These are phyloP conservation scores for Pteria penguin DNA, from an alignment of 2,888 invertebrate genomes.

Conservation along the genomic window DNA sequence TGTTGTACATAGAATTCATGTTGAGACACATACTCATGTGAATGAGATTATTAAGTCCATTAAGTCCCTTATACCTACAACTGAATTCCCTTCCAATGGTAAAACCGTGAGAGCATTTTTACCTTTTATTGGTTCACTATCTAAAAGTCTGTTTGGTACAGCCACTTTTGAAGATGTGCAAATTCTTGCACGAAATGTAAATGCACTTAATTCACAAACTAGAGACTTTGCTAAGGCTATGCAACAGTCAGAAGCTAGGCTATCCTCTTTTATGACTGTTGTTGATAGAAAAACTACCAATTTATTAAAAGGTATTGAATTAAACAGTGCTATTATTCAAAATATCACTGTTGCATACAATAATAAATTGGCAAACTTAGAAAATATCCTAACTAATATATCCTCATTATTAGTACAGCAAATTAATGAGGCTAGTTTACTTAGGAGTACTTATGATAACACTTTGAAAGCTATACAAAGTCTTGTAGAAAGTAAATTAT, in stretches of 20 bases:
- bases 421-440: constrained; percentile 2
- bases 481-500: constrained; percentile 6
- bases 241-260: background rate
- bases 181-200: constrained; percentile 6
- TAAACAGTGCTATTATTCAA: background rate
- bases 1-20: constrained; percentile 1
- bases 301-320: constrained; percentile 1
- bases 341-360: background rate
- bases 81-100: background rate
- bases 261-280: constrained; percentile 1
- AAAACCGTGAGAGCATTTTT: background rate
- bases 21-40: constrained; percentile 4
- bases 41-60: constrained; percentile 15
- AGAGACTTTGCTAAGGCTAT: constrained; percentile 7
- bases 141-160: constrained; percentile 1
- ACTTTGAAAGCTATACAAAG: background rate
- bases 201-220: constrained; percentile 6
- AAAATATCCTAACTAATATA: background rate
- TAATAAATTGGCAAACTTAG: background rate
- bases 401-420: background rate
- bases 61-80: background rate
- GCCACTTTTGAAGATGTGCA: constrained; percentile 6
- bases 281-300: constrained; percentile 7
- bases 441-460: background rate
- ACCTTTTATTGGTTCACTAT: constrained; percentile 2